A percentile compares a stretch with the other conserved stretches of the same genome.
Conservation (phyloP, 2,888 invertebrate genomes). For the Malthinus seriepunctatus region DNA sequence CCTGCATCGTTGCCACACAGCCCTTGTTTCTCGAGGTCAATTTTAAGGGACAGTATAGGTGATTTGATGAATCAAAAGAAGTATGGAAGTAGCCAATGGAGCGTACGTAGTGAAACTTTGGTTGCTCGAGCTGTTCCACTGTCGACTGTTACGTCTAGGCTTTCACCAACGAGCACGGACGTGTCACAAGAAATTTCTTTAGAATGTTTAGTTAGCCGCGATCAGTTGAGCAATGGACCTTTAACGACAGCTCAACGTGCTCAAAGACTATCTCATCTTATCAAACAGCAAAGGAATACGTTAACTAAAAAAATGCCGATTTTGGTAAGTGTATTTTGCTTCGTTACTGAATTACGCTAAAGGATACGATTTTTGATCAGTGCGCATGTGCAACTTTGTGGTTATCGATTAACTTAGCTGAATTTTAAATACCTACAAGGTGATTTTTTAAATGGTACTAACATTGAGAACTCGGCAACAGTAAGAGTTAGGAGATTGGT, state of each 20-base stretch:
- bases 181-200: slow-evolving; percentile 20
- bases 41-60: slow-evolving; percentile 69
- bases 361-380: background rate
- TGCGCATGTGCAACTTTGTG: background rate
- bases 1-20: slow-evolving; percentile 59
- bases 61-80: slow-evolving; percentile 78
- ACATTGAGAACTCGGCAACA: no score
- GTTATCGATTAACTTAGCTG: no score
- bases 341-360: background rate
- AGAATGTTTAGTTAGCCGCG: slow-evolving; percentile 36
- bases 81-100: slow-evolving; percentile 72
- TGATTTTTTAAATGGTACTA: no score
- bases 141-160: slow-evolving; percentile 68
- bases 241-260: slow-evolving; percentile 72
- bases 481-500: no score
- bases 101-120: slow-evolving; percentile 71
- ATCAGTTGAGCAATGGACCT: slow-evolving; percentile 58
- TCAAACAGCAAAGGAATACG: slow-evolving; percentile 63
- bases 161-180: slow-evolving; percentile 53
- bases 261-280: slow-evolving; percentile 66
- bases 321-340: slow-evolving; percentile 11
- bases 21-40: slow-evolving; percentile 57
- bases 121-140: slow-evolving; percentile 74
- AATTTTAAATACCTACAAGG: no score
- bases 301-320: slow-evolving; percentile 7